Conservation (phyloP, 2,888 invertebrate genomes). For the Andrena trimmerana region DNA sequence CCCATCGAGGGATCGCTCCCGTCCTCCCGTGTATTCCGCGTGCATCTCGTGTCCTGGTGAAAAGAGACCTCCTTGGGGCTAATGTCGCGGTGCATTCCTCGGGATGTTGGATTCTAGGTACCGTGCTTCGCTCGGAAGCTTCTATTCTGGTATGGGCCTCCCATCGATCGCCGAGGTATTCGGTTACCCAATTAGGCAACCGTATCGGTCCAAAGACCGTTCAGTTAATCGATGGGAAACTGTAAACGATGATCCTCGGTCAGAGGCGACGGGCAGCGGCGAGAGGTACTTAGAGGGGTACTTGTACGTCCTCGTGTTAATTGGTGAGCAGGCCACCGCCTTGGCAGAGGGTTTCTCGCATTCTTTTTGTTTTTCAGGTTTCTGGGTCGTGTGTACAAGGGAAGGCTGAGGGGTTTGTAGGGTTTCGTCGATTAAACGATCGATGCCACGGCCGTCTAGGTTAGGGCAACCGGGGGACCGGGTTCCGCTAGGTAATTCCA, state of each 20-base stretch:
- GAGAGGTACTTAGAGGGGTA: background rate
- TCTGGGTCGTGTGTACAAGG: slow-evolving; percentile 16
- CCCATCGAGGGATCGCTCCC: background rate
- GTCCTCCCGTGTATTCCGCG: background rate
- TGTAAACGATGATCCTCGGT: background rate
- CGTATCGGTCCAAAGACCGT: too few species aligned
- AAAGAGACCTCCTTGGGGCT: background rate
- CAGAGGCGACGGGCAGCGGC: background rate
- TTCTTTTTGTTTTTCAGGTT: slow-evolving; percentile 19
- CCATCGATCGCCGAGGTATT: background rate
- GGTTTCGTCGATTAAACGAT: slow-evolving; percentile 45
- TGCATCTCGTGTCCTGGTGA: background rate
- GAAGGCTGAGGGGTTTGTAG: background rate
- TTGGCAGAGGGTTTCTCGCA: slow-evolving; percentile 16
- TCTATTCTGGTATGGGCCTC: background rate
- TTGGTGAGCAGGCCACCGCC: background rate
- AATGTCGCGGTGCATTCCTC: background rate
- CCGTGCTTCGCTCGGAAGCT: background rate
- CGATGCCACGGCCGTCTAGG: slow-evolving; percentile 20
- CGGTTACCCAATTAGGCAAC: background rate
- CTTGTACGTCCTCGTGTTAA: slow-evolving; percentile 4
- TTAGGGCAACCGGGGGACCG: slow-evolving; percentile 25
- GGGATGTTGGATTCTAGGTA: background rate
- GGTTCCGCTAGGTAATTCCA: slow-evolving; percentile 17
- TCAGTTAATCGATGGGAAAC: background rate